Evolutionary conservation across 1,140 invertebrate species (phyloP), one percentile per base, ranked within the genome.

Genomic region (Megalopta genalis): DNA sequence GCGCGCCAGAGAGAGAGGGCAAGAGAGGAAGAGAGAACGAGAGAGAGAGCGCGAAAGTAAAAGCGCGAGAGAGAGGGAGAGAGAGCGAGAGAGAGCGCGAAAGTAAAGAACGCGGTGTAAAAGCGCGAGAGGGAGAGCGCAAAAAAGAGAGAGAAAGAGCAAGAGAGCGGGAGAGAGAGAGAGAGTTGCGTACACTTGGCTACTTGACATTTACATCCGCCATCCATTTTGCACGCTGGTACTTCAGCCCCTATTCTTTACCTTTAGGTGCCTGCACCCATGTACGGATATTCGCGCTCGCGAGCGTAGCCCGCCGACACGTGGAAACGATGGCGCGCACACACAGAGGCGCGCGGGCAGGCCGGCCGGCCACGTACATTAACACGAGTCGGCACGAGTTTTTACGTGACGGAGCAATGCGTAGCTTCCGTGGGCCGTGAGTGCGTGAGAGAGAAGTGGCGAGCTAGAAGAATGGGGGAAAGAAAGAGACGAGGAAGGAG

Each of bases 181-280:
- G 49, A 76, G 49, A 75, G 57, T n/a, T 54, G 75, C 73, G 73
- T 71, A 72, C 68, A 85, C 87, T 88, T 88, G 87, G 85, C 87
- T 88, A 88, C 81, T 88, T 88, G 87, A 81, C 87, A 88, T 88
- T 88, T 88, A 88, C 86, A 88, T 88, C 86, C 87, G 83, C 82
- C 87, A 88, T 88, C 86, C 87, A 88, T 88, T 88, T 88, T 87
- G 83, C 82, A 80, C 84, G 74, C 74, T 75, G 80, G 76, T 81
- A 84, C 86, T 87, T 83, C 72, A 83, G 27, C 63, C 64, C 81
- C 71, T 84, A 86, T 88, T 84, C 83, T 87, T 81, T 80, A 69
- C 77, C 83, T 82, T 85, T 78, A 87, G 87, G 76, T 87, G 82
- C 74, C 79, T 77, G 80, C 84, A 70, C 66, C 63, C 81, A 59